phyloP scores from a whole-genome alignment of 1,140 invertebrate genomes.

The Frieseomelitta varia region DNA sequence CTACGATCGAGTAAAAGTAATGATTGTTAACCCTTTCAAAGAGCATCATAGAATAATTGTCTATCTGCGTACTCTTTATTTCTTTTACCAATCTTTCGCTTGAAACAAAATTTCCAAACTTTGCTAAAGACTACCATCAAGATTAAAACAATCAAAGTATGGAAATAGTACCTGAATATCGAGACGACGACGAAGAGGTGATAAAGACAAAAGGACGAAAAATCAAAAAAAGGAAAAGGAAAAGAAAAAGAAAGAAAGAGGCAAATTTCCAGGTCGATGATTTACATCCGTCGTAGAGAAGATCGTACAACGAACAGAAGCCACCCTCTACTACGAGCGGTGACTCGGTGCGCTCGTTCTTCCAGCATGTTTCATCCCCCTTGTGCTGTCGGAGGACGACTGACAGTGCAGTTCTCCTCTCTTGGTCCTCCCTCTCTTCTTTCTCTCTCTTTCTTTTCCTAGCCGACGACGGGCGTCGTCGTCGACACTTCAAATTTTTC shows the following conservation, averaged over 20 bases:
- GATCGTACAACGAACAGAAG: constrained; percentile 58
- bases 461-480: constrained; percentile 2
- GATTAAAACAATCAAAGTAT: no score
- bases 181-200: no score
- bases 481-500: constrained; percentile 54
- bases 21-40: no score
- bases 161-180: no score
- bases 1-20: no score
- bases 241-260: not conserved
- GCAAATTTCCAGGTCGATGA: constrained; percentile 57
- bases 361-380: constrained; percentile 73
- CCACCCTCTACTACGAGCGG: constrained; percentile 23
- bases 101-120: no score
- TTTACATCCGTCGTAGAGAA: constrained; percentile 70
- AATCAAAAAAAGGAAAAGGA: not conserved
- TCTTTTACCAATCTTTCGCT: no score
- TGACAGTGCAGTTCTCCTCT: constrained; percentile 62
- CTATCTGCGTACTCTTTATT: no score
- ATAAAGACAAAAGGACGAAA: not conserved
- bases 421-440: not conserved
- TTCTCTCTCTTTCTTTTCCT: constrained; percentile 27
- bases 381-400: constrained; percentile 69
- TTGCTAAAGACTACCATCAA: no score
- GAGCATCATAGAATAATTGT: no score
- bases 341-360: constrained; percentile 62